Evolutionary conservation across 2,113 vertebrate species (phyloP).

Genomic region (Scomber japonicus): DNA sequence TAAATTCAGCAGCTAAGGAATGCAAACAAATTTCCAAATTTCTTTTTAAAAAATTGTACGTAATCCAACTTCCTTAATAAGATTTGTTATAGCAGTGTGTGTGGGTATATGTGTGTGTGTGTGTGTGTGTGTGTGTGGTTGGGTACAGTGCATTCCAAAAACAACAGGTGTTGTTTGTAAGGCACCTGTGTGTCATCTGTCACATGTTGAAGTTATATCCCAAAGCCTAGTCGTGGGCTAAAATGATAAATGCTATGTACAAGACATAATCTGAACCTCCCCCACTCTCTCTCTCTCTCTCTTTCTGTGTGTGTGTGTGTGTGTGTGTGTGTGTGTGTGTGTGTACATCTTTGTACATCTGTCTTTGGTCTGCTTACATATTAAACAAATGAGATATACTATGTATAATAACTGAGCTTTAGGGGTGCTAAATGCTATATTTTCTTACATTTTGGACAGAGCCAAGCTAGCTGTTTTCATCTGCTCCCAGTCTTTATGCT

Average conservation of each 20-base stretch:
- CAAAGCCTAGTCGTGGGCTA: too few species aligned
- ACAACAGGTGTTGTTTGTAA: background rate
- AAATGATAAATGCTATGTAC: too few species aligned
- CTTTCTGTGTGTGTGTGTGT: too few species aligned
- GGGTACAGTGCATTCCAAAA: background rate
- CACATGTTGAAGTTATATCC: too few species aligned
- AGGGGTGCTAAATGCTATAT: background rate
- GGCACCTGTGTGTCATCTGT: too few species aligned
- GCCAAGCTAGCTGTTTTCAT: background rate
- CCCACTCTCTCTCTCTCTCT: too few species aligned
- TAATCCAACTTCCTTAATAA: background rate
- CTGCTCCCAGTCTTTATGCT: background rate
- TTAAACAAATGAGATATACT: background rate
- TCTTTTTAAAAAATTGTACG: background rate
- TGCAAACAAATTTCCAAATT: background rate
- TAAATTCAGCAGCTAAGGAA: background rate
- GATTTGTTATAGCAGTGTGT: background rate
- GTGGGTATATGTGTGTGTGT: too few species aligned
- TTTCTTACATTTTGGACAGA: too few species aligned
- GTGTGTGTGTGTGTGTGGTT: too few species aligned
- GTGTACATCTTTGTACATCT: background rate
- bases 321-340: too few species aligned
- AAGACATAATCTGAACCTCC: too few species aligned
- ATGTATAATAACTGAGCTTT: background rate
- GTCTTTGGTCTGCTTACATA: background rate